Base-by-base conservation (phyloP, 2,113 vertebrate genomes). In the Rostratula benghalensis region DNA sequence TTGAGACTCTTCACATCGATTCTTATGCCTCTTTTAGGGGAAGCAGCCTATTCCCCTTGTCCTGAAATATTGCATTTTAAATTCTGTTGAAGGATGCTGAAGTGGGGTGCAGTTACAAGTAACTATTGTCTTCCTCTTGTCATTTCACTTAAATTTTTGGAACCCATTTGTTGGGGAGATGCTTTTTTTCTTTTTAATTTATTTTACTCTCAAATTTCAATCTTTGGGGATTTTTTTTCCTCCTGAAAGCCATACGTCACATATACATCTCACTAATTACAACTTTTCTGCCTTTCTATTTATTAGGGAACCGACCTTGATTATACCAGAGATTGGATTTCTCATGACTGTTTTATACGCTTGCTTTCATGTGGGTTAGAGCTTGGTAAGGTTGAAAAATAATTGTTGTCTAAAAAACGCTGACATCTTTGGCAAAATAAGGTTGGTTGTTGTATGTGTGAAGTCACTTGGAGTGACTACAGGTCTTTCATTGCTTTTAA, bases 161-260 rank as follows among this genome's bases (percentile, higher is more conserved):
- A 96, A 69, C 37, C 21, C 7, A 7, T 64, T 75, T 93, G 60
- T 54, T 97, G 39, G 39, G 39, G 51, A 95, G 31, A 59, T 71
- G 80, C 46, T 67, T 93, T 83, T 88, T 89, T 80, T 77, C 95
- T 95, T 88, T 96, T 27, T 88, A 56, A 95, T 93, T 95, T 75
- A 93, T 96, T 95, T 96, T 97, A 96, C 87, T 77, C 61, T 59
- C 30, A 86, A 90, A 57, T 86, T 84, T 92, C 30, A 88, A 46
- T 75, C 2, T n/a, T 82, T 41, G 12, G 12, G 2, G 1, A 9
- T 61, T 77, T 94, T 96, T 77, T 83, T 74, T 48, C 2, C 20
- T 51, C 56, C 57, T 86, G 71, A 74, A 70, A 92, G 54, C 41
- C 21, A 41, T 74, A 12, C 11, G 64, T 45, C 48, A 61, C 81